A percentile compares a stretch with the other conserved stretches of the same genome.
Evolutionary conservation across 2,888 invertebrate species (phyloP).

Genomic region (Diadromus collaris): DNA sequence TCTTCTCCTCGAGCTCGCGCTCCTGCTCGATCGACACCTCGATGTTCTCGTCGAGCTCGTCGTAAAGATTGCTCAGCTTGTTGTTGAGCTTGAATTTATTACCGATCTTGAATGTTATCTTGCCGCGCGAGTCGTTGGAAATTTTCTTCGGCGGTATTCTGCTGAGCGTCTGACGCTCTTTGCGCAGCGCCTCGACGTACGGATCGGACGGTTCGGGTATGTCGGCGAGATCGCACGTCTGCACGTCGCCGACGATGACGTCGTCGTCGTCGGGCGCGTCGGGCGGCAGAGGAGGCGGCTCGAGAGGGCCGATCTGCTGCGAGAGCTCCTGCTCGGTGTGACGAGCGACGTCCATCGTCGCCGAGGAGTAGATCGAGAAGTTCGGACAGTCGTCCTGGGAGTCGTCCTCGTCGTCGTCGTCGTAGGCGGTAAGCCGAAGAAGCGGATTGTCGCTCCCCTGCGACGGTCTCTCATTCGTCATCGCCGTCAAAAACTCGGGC

Average conservation of each 20-base stretch:
- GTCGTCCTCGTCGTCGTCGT: conserved; percentile 80
- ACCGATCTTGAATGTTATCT: conserved; percentile 78
- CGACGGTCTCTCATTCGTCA: conserved; percentile 6
- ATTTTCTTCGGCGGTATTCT: conserved; percentile 77
- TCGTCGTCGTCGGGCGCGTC: conserved; percentile 70
- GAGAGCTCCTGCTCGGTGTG: conserved; percentile 80
- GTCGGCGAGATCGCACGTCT: conserved; percentile 74
- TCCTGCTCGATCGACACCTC: conserved; percentile 70
- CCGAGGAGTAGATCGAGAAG: conserved; percentile 91
- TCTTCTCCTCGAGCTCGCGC: conserved; percentile 63
- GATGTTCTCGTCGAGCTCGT: conserved; percentile 72
- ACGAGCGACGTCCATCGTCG: conserved; percentile 88
- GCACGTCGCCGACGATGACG: conserved; percentile 73
- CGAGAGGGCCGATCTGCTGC: conserved; percentile 76
- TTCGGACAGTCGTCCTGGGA: conserved; percentile 90
- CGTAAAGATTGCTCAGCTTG: conserved; percentile 74
- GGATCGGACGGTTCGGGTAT: conserved; percentile 76
- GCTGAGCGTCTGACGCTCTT: conserved; percentile 75
- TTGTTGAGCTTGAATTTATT: conserved; percentile 75
- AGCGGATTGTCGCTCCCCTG: conserved; percentile 34
- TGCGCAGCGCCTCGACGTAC: conserved; percentile 76
- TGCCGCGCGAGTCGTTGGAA: conserved; percentile 74
- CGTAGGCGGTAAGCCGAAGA: conserved; percentile 74
- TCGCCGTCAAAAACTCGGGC: conserved; percentile 45
- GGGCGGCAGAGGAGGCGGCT: conserved; percentile 73